Base-by-base conservation (phyloP, 1,140 invertebrate genomes). In the Chlorops oryzae region DNA sequence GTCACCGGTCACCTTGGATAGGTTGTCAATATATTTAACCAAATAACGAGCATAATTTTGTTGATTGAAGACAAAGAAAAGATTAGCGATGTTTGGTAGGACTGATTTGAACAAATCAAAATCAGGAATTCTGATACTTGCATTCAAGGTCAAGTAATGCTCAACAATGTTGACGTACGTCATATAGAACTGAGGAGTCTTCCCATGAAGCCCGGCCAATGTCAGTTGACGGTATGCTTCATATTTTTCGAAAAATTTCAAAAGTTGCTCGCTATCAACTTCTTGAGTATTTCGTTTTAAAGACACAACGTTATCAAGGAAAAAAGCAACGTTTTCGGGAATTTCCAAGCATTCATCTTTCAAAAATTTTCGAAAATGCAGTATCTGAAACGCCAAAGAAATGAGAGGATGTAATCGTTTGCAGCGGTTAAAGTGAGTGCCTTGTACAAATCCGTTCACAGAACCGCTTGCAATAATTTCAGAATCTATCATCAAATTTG, bases 391-490 rank as follows among this genome's bases (percentile, higher is more conserved):
- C 23, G 56, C 73, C 22, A 74, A n/a, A 42, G 70, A 47, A 2
- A 76, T 24, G 7, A 77, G 35, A 18, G 73, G 69, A 62, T 77
- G 73, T 2, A 78, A 34, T 25, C 67, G 52, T 55, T 76, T 78
- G 42, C 74, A 77, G 13, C 76, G 35, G 52, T 75, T 78, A 51
- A 69, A 78, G 58, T 77, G 70, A 59, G 73, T 75, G 5, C 72
- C 72, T 2, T 41, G 47, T n/a, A 75, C 27, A 63, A 77, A 73
- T 38, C 67, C 57, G 40, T 65, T 63, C 1, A 77, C 47, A n/a
- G 75, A 76, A 10, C 75, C 75, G 49, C 15, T 58, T 35, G 74
- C 74, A 5, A 77, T 18, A 6, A 77, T 54, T 43, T 63, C 58
- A 41, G 58, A 62, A 17, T 78, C 57, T 23, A 72, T 62, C 58